Evolutionary conservation across 2,797 vertebrate species (phyloP), one percentile per base, ranked within the genome.

Genomic region (Aldrovandia affinis): DNA sequence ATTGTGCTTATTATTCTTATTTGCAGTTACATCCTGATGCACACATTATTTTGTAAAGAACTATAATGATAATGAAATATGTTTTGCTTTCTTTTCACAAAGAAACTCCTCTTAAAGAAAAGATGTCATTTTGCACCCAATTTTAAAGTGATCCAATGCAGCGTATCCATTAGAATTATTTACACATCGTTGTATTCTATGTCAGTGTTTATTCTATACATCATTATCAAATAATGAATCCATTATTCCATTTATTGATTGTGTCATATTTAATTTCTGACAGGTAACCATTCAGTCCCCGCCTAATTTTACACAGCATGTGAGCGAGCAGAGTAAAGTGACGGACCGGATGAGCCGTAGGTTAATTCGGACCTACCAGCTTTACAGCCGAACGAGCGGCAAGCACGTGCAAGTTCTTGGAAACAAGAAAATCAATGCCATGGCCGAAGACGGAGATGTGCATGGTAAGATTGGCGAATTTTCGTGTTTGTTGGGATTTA

Each of bases 231-330:
- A 75, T n/a, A n/a, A 42, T 25, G 39, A 75, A 44, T 42, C 65
- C 59, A 83, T 90, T 87, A 88, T 83, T 88, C 86, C 86, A 88
- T 73, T 68, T 88, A 89, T 92, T 94, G 91, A 94, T 88, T 93
- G 90, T 93, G 91, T 93, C 90, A 89, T 89, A 86, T 95, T 96
- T 96, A 96, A 98, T 98, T 98, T 98, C 96, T 97, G 97, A 97
- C 98, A 99, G 98, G 98, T 99, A 98, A 99, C 98, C 97, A 98
- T 98, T 98, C 98, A 99, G 98, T 98, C 98, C 97, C 96, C 98
- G 97, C 98, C 98, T 97, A 99, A 99, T 99, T 99, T 99, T 98
- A 99, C 98, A 97, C 98, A 99, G 97, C 98, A 99, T 97, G 98
- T 99, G 96, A 99, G 98, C 97, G 98, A 99, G 96, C 98, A 99